A percentile compares a stretch with the other conserved stretches of the same genome.
phyloP scores from a whole-genome alignment of 1,140 invertebrate genomes.

The Dinoponera quadriceps region DNA sequence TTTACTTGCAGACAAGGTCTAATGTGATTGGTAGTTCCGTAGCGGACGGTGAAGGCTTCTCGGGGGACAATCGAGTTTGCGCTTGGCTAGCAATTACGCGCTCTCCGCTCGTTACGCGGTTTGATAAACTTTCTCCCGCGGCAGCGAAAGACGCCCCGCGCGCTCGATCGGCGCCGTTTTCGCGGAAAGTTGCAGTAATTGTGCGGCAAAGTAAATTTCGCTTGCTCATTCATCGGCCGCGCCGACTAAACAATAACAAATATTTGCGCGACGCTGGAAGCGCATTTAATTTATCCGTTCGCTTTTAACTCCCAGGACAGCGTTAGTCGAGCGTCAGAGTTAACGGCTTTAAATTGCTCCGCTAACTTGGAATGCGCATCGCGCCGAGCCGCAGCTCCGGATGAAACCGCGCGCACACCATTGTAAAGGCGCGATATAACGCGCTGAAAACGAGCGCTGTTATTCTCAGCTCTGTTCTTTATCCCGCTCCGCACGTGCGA shows the following conservation, averaged over 20 bases:
- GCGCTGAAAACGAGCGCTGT: no score
- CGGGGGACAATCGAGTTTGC: slow-evolving; percentile 56
- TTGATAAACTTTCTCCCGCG: slow-evolving; percentile 59
- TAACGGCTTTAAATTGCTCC: not conserved
- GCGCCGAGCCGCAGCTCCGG: no score
- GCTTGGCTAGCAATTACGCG: slow-evolving; percentile 40
- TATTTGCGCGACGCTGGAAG: slow-evolving; percentile 27
- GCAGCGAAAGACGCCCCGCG: slow-evolving; percentile 41
- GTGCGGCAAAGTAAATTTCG: slow-evolving; percentile 28
- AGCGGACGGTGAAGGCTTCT: slow-evolving; percentile 37
- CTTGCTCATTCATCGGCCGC: slow-evolving; percentile 8
- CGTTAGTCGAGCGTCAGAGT: slow-evolving; percentile 1
- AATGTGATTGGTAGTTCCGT: slow-evolving; percentile 67
- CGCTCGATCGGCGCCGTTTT: slow-evolving; percentile 48
- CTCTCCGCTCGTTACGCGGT: slow-evolving; percentile 51
- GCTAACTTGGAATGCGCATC: not conserved
- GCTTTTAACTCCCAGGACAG: slow-evolving; percentile 9
- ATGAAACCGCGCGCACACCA: no score
- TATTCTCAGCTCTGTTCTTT: no score
- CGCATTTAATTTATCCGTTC: not conserved
- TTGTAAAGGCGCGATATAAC: no score
- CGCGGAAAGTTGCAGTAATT: slow-evolving; percentile 46
- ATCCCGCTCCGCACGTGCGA: no score
- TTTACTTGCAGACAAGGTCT: slow-evolving; percentile 67
- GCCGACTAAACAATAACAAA: slow-evolving; percentile 51